Conservation (phyloP, 2,888 invertebrate genomes). For the Parnassius glacialis region DNA sequence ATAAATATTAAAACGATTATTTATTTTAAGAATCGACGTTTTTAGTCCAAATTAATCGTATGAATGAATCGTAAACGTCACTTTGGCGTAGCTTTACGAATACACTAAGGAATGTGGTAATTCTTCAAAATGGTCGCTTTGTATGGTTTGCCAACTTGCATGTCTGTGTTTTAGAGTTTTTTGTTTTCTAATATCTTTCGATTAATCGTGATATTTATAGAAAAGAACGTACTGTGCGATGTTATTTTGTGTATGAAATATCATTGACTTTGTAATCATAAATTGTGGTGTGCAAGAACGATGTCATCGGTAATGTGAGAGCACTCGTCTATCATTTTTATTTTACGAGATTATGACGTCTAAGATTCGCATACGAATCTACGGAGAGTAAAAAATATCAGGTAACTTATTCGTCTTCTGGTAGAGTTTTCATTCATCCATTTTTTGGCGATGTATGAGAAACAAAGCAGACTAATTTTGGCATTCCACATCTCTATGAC, state of each 20-base stretch:
- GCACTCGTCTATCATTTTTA: slow-evolving; percentile 68
- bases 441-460: slow-evolving; percentile 35
- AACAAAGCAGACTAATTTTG: slow-evolving; percentile 74
- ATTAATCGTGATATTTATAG: slow-evolving; percentile 47
- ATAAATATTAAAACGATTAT: not conserved
- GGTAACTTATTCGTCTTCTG: slow-evolving; percentile 50
- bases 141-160: slow-evolving; percentile 83
- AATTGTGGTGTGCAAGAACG: slow-evolving; percentile 61
- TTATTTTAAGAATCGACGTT: slow-evolving; percentile 4
- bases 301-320: slow-evolving; percentile 81
- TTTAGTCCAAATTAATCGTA: slow-evolving; percentile 3
- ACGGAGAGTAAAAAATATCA: slow-evolving; percentile 55
- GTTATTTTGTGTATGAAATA: slow-evolving; percentile 45
- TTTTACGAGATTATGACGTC: slow-evolving; percentile 71
- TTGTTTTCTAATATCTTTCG: slow-evolving; percentile 71
- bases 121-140: slow-evolving; percentile 87
- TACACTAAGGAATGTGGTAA: slow-evolving; percentile 85
- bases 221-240: slow-evolving; percentile 45
- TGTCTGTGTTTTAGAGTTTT: slow-evolving; percentile 78
- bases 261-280: slow-evolving; percentile 43
- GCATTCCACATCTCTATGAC: slow-evolving; percentile 72
- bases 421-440: slow-evolving; percentile 29
- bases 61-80: slow-evolving; percentile 45
- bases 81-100: slow-evolving; percentile 57
- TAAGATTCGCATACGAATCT: slow-evolving; percentile 56